Evolutionary conservation across 2,113 vertebrate species (phyloP).

Genomic region (Crypturellus undulatus): DNA sequence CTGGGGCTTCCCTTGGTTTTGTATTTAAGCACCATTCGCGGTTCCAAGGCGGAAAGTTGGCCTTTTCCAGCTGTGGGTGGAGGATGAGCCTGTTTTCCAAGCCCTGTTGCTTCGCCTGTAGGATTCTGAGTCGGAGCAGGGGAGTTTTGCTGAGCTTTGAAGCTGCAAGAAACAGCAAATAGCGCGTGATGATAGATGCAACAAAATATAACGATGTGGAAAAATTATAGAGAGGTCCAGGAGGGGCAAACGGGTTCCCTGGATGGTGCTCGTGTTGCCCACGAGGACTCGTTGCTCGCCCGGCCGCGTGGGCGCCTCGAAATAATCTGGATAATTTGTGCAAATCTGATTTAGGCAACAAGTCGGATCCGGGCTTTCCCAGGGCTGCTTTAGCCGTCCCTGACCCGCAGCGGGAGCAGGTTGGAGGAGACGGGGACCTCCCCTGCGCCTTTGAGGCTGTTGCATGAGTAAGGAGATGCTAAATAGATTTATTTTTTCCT

Average conservation of each 20-base stretch:
- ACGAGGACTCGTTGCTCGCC: fast-evolving
- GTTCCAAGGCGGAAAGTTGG: not conserved
- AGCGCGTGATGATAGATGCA: not conserved
- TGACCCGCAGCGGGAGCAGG: not conserved
- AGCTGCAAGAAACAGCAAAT: not conserved
- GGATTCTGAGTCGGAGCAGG: not conserved
- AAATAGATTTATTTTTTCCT: not conserved
- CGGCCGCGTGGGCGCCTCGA: fast-evolving
- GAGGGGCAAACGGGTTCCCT: not conserved
- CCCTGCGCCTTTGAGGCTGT: not conserved
- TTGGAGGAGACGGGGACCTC: too few relatives aligned
- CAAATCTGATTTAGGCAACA: not conserved
- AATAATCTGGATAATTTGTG: not conserved
- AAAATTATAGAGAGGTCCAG: fast-evolving
- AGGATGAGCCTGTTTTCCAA: slow-evolving; percentile 27
- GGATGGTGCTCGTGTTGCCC: fast-evolving
- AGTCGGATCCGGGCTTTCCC: not conserved
- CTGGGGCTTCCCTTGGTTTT: not conserved
- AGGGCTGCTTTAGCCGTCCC: fast-evolving
- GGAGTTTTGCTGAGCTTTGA: not conserved
- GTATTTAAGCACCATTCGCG: not conserved
- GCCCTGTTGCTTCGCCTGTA: not conserved
- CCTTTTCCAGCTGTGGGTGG: not conserved
- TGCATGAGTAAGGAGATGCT: too few relatives aligned
- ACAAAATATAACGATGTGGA: too few relatives aligned